Conservation (phyloP, 2,888 invertebrate species). For the Iselma pallidipennis region DNA sequence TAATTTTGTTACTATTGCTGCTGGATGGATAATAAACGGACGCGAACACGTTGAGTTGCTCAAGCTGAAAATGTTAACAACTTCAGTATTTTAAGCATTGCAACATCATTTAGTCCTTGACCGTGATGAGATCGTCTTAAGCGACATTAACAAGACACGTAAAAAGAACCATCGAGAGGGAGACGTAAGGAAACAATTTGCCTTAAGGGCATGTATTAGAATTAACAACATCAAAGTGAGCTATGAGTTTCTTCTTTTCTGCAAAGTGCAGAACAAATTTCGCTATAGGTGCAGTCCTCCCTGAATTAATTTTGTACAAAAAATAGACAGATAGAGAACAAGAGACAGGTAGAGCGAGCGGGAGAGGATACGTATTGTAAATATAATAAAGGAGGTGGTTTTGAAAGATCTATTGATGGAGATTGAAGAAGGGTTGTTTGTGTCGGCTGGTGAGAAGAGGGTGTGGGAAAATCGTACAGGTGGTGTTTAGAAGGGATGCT, state of each 20-base stretch:
- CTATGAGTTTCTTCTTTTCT: too few relatives aligned
- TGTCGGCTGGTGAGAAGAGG: slow-evolving; percentile 48
- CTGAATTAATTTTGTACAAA: too few relatives aligned
- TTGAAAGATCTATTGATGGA: slow-evolving; percentile 15
- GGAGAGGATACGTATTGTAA: background rate
- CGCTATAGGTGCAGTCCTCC: background rate
- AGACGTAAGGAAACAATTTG: background rate
- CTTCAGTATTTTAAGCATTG: background rate
- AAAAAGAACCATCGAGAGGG: too few relatives aligned
- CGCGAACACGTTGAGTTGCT: too few relatives aligned
- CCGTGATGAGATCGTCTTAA: background rate
- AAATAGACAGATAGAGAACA: background rate
- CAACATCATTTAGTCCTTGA: background rate
- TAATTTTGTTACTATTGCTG: too few relatives aligned
- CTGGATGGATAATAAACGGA: too few relatives aligned
- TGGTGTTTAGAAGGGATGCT: slow-evolving; percentile 39
- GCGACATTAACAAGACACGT: too few relatives aligned
- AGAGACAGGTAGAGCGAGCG: background rate
- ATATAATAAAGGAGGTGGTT: background rate
- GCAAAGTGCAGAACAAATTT: background rate
- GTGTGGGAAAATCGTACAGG: slow-evolving; percentile 54
- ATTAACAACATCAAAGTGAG: background rate
- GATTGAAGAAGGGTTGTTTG: slow-evolving; percentile 49
- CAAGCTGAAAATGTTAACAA: too few relatives aligned
- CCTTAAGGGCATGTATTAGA: background rate